phyloP scores from a whole-genome alignment of 2,797 vertebrate species.

The Neosalanx taihuensis region DNA sequence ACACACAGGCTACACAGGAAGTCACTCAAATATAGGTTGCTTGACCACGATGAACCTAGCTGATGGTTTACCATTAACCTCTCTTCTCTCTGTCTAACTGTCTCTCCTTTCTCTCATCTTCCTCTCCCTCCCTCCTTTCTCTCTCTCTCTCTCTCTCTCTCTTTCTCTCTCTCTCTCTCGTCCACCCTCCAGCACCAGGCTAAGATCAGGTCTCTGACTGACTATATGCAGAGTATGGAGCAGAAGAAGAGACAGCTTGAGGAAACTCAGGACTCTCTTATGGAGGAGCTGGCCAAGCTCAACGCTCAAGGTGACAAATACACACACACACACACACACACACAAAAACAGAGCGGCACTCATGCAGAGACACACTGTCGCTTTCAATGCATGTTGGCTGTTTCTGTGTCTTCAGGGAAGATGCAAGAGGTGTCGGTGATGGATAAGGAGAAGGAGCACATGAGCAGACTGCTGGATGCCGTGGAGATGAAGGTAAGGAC shows the following conservation, averaged over 20 bases:
- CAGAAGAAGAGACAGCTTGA: constrained; percentile 90
- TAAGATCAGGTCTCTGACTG: constrained; percentile 85
- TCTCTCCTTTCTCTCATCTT: background rate
- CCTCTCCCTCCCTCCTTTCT: no score
- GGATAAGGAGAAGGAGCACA: constrained; percentile 94
- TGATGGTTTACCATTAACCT: no score
- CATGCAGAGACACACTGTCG: background rate
- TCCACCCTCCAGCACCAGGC: constrained; percentile 78
- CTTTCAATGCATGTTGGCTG: background rate
- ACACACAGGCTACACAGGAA: no score
- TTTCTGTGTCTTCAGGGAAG: constrained; percentile 71
- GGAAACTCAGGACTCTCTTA: constrained; percentile 87
- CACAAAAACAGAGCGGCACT: background rate
- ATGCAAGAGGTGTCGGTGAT: constrained; percentile 89
- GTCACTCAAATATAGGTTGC: no score
- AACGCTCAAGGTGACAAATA: constrained; percentile 81
- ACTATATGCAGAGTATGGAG: constrained; percentile 91
- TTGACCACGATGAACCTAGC: no score
- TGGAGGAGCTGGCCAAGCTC: constrained; percentile 87
- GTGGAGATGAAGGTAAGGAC: constrained; percentile 90
- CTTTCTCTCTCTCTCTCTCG: no score
- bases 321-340: constrained; percentile 10
- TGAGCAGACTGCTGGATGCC: constrained; percentile 88
- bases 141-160: no score
- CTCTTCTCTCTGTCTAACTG: no score